Evolutionary conservation across 2,113 vertebrate species (phyloP), one percentile per base, ranked within the genome.

Genomic region (Clarias gariepinus): DNA sequence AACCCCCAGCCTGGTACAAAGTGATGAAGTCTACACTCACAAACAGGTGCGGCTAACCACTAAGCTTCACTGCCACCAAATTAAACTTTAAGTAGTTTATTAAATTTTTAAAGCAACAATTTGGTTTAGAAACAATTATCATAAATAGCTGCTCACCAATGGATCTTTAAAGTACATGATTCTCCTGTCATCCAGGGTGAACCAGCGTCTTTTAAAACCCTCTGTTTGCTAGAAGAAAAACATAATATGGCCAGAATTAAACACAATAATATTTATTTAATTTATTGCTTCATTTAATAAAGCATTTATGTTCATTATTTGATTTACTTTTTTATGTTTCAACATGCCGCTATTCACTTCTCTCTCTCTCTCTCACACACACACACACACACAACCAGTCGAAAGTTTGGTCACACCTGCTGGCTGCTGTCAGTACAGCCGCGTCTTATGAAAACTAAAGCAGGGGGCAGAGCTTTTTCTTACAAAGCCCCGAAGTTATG

Each of bases 141-240:
- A 74, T 60, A 8, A 58, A 30, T 15, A 6, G 33, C 13, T 82
- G 4, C 95, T 96, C 94, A 99, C 97, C 97, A 99, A 93, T 11
- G 98, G 98, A 88, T 99, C 97, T 94, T 98, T 99, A 92, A 99
- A 99, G 86, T 99, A 99, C 97, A 99, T 98, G 88, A 99, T 96
- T 82, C 97, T 94, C 21, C 98, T 93, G 93, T 99, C 97, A 3
- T 99, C 98, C 97, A 99, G 96, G 2, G 98, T 98, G 71, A 98
- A 99, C 98, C 98, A 99, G 53, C 98, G 94, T 89, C 97, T 98
- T 94, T 98, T 97, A 91, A 99, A 99, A 18, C 98, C 97, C 89
- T 99, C 97, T 0, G 97, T 98, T 93, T 99, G 98, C 97, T 99
- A 92, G 0, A 0, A 88, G 0, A 88, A 30, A 84, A 25, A 79